A percentile compares a stretch with the other conserved stretches of the same genome.
Evolutionary conservation across 2,113 vertebrate species (phyloP).

Genomic region (Amblyopsis rosae): DNA sequence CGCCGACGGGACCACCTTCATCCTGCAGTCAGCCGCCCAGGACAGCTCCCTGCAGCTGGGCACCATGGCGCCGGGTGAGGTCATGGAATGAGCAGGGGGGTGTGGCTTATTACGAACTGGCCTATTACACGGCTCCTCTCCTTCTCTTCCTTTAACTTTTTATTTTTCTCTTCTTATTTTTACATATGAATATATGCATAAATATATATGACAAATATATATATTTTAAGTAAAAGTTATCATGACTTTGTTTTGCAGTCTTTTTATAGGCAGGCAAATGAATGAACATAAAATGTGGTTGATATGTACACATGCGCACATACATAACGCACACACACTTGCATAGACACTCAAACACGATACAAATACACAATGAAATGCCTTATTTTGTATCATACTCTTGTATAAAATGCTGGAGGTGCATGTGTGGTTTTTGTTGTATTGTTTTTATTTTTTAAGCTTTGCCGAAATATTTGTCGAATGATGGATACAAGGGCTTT

Average conservation of each 20-base stretch:
- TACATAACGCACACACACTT: conserved; percentile 36
- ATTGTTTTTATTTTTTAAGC: conserved; percentile 79
- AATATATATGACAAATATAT: conserved; percentile 83
- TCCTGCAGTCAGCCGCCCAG: conserved; percentile 95
- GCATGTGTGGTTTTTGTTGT: conserved; percentile 80
- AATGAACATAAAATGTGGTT: conserved; percentile 90
- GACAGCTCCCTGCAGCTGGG: conserved; percentile 99
- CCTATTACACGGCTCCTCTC: conserved; percentile 73
- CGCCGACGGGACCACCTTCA: conserved; percentile 93
- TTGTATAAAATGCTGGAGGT: conserved; percentile 99
- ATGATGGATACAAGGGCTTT: conserved; percentile 21
- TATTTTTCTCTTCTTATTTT: conserved; percentile 63
- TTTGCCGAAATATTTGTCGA: conserved; percentile 76
- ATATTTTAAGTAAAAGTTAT: conserved; percentile 83
- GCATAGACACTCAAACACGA: conserved; percentile 60
- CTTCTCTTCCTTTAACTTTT: conserved; percentile 52
- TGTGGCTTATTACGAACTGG: conserved; percentile 55
- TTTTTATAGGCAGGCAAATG: conserved; percentile 96
- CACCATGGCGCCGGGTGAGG: conserved; percentile 96
- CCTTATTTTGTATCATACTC: conserved; percentile 99
- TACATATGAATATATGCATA: conserved; percentile 81
- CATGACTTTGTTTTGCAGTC: conserved; percentile 94
- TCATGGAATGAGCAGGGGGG: conserved; percentile 87
- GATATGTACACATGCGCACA: conserved; percentile 82
- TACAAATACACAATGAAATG: conserved; percentile 86